phyloP scores from a whole-genome alignment of 2,888 invertebrate genomes.

The Tinea semifulvella region DNA sequence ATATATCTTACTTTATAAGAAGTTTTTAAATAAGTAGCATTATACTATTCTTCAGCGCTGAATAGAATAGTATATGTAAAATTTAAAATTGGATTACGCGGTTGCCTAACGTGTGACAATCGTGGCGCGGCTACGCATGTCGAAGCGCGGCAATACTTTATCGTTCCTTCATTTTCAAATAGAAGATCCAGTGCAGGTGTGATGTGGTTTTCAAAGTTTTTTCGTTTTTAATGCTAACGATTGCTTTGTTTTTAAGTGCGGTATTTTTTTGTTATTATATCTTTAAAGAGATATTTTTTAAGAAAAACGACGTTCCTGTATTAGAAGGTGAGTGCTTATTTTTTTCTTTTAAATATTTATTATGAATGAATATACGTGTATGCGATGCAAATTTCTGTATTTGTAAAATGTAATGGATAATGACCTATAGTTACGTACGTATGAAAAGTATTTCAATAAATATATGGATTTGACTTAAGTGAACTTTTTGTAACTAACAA shows the following conservation, averaged over 20 bases:
- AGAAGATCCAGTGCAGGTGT: neutral
- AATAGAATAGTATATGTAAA: slow-evolving; percentile 1
- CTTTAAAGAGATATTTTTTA: slow-evolving; percentile 1
- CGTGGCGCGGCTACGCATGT: slow-evolving; percentile 1
- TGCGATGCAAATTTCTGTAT: neutral
- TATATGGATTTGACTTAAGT: slow-evolving; percentile 2
- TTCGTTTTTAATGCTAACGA: slow-evolving; percentile 11
- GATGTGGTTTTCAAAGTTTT: slow-evolving; percentile 6
- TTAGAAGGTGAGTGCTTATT: too few species aligned
- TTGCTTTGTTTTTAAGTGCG: slow-evolving; percentile 3
- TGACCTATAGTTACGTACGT: neutral
- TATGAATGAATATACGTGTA: neutral
- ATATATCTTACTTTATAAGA: too few species aligned
- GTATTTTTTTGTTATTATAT: slow-evolving; percentile 1
- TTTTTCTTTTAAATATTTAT: too few species aligned
- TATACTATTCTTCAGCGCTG: neutral
- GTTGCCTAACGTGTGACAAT: neutral
- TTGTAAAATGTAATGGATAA: neutral
- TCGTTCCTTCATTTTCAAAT: neutral
- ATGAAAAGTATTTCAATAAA: neutral
- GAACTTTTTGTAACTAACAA: slow-evolving; percentile 8
- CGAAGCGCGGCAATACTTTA: neutral
- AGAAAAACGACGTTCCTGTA: too few species aligned
- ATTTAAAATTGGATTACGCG: neutral
- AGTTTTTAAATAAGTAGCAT: neutral